Conservation (phyloP, 2,888 invertebrate species). For the Ornithoptera alexandrae region DNA sequence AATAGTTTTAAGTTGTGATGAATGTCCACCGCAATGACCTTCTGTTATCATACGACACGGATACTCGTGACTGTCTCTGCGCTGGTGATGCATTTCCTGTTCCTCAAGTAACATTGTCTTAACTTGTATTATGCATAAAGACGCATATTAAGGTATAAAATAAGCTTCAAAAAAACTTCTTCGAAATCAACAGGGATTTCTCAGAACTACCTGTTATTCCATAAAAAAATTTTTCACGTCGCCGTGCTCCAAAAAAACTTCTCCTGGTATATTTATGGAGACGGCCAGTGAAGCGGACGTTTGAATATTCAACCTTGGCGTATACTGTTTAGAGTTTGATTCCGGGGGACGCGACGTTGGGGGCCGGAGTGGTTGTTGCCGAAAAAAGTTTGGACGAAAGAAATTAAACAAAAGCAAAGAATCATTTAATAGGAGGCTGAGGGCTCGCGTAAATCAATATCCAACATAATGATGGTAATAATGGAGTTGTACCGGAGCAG, state of each 20-base stretch:
- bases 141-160: slow-evolving; percentile 36
- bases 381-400: slow-evolving; percentile 37
- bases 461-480: slow-evolving; percentile 39
- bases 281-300: neutral
- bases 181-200: slow-evolving; percentile 53
- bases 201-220: slow-evolving; percentile 56
- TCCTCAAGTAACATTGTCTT: too few species aligned
- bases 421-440: slow-evolving; percentile 41
- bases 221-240: slow-evolving; percentile 44
- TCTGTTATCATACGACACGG: too few species aligned
- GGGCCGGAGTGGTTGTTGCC: slow-evolving; percentile 19
- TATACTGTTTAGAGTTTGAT: neutral
- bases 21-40: too few species aligned
- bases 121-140: neutral
- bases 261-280: slow-evolving; percentile 13
- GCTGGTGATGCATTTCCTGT: too few species aligned
- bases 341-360: slow-evolving; percentile 28
- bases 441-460: slow-evolving; percentile 55
- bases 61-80: too few species aligned
- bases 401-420: slow-evolving; percentile 45
- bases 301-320: slow-evolving; percentile 14
- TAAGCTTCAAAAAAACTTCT: slow-evolving; percentile 49
- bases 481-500: slow-evolving; percentile 34
- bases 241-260: slow-evolving; percentile 11
- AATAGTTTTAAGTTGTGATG: too few species aligned